These are phyloP conservation scores for Alethe diademata DNA, from an alignment of 2,113 vertebrate genomes.

Conservation along the genomic window DNA sequence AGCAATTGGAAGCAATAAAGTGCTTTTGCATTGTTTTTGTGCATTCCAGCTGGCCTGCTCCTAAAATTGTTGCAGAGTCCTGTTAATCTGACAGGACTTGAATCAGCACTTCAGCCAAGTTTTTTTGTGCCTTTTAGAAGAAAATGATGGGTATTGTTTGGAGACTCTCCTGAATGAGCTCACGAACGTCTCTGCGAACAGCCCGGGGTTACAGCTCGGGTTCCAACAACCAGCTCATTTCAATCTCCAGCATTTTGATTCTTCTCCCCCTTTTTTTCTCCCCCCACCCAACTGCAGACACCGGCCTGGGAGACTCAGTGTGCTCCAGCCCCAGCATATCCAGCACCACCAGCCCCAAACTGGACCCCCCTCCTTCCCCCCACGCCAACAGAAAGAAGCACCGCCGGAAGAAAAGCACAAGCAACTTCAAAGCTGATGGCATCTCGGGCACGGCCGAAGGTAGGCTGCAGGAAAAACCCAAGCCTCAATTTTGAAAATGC, in stretches of 20 bases:
- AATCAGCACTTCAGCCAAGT: background rate
- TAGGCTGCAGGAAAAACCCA: slow-evolving; percentile 1
- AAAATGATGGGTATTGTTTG: accelerated
- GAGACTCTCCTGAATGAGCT: background rate
- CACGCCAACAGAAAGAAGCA: slow-evolving; percentile 99
- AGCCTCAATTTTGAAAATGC: background rate
- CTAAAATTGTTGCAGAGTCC: background rate
- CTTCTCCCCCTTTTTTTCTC: background rate
- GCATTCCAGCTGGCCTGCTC: background rate
- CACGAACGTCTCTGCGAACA: background rate
- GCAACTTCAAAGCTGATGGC: slow-evolving; percentile 95
- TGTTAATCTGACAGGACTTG: background rate
- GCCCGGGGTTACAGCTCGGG: background rate
- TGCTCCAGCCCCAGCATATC: slow-evolving; percentile 96
- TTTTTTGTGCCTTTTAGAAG: background rate
- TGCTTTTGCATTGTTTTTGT: background rate
- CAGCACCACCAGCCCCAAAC: slow-evolving; percentile 93
- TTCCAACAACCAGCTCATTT: background rate
- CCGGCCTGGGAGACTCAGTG: slow-evolving; percentile 89
- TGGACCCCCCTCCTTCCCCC: slow-evolving; percentile 94
- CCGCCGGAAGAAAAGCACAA: slow-evolving; percentile 97
- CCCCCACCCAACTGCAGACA: slow-evolving; percentile 74
- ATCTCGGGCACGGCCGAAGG: slow-evolving; percentile 93
- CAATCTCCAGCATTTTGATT: background rate
- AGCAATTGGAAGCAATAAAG: background rate